Evolutionary conservation across 2,797 vertebrate genomes (phyloP).

Genomic region (Gouania willdenowi): DNA sequence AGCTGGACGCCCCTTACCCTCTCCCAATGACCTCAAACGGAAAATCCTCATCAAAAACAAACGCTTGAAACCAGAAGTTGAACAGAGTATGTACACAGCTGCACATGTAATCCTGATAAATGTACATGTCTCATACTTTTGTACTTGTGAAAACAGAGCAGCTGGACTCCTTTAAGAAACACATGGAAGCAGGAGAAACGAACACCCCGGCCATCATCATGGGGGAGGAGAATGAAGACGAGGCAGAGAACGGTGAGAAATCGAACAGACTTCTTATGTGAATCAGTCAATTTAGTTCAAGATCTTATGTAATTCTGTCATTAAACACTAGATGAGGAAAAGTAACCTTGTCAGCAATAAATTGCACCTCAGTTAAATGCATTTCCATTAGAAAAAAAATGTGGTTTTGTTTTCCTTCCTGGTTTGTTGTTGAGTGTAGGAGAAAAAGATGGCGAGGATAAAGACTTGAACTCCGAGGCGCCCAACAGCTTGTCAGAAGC

Average conservation of each 20-base stretch:
- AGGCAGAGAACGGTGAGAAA: conserved; percentile 85
- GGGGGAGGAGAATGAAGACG: conserved; percentile 95
- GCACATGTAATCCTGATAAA: not conserved
- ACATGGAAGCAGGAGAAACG: conserved; percentile 96
- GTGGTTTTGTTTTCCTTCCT: not conserved
- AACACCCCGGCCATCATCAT: conserved; percentile 88
- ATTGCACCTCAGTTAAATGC: too few species aligned
- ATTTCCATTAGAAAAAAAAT: too few species aligned
- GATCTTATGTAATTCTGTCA: too few species aligned
- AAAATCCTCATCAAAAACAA: conserved; percentile 99
- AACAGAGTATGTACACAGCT: conserved; percentile 86
- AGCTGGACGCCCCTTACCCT: conserved; percentile 84
- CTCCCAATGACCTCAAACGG: conserved; percentile 91
- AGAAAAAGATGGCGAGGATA: conserved; percentile 80
- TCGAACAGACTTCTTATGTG: not conserved
- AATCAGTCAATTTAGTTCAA: too few species aligned
- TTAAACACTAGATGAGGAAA: too few species aligned
- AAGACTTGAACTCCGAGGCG: conserved; percentile 88
- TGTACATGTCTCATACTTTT: not conserved
- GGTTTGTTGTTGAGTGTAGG: conserved; percentile 38
- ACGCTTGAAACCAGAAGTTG: conserved; percentile 95
- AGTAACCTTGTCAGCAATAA: too few species aligned
- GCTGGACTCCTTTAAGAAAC: conserved; percentile 93
- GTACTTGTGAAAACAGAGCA: conserved; percentile 79
- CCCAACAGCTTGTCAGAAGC: conserved; percentile 86